Conservation (phyloP, 2,888 invertebrate species). For the Sipha maydis region DNA sequence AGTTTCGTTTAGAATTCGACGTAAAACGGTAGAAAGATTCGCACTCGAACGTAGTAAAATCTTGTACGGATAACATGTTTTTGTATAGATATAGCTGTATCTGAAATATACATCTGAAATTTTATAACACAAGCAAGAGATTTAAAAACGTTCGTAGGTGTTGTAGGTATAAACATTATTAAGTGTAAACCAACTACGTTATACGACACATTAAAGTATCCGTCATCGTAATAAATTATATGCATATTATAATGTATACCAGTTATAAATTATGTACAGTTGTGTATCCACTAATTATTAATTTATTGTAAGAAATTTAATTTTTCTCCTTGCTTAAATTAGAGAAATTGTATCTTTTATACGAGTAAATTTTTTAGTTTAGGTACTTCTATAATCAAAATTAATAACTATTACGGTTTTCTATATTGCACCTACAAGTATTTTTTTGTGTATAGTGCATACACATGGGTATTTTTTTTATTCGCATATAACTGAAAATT, state of each 20-base stretch:
- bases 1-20: neutral
- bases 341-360: no score
- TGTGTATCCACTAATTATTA: neutral
- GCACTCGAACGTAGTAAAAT: neutral
- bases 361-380: no score
- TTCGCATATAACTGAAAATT: neutral
- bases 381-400: no score
- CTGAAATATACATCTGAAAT: neutral
- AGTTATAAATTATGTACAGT: neutral
- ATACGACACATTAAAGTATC: neutral
- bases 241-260: neutral
- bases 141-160: neutral
- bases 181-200: neutral
- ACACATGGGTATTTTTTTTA: neutral
- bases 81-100: neutral
- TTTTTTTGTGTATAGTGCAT: neutral
- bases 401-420: no score
- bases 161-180: neutral
- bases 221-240: neutral
- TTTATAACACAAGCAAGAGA: neutral
- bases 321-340: neutral
- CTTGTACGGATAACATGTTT: neutral
- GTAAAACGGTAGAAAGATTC: neutral
- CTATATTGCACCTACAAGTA: neutral
- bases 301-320: neutral